Base-by-base conservation (phyloP, 1,140 invertebrate species). In the Lutraria rhynchaena region DNA sequence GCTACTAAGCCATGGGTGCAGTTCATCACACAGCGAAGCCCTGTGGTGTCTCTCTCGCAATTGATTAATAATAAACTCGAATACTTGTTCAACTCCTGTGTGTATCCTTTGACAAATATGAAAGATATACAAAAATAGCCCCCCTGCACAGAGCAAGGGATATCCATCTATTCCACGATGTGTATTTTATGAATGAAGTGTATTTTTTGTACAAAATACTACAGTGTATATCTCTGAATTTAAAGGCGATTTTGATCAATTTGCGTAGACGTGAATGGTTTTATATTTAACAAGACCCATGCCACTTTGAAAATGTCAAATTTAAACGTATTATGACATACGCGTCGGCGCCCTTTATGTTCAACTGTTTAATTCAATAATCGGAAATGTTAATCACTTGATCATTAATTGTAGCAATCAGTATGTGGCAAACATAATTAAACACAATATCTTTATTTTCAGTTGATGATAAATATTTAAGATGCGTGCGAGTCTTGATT, bases 271-370 rank as follows among this genome's bases (percentile, higher is more conserved):
- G 37, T 41, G 37, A 41, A 41, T 41, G 37, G 37, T 5, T 41
- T 41, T 41, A 7, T 7, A 41, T 5, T 41, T 41, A 7, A 41
- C 37, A 41, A 51, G 49, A 19, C 44, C 37, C 35, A 41, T 19
- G 37, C 44, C 49, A 41, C 13, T 31, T 49, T 49, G 41, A 67
- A 67, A 46, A 67, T 67, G 44, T 67, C 63, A 67, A 67, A 67
- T 67, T 46, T 31, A 67, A 15, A 49, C 27, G 33, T 49, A 67
- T 67, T 67, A 46, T 67, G 63, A 49, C 63, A 15, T 46, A 67
- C 49, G 37, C 44, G 17, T 3, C 63, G 44, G 63, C 31, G 11
- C 4, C 24, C 13, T 46, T 46, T 67, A 41, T 67, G 63, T 46
- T 67, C 37, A 7, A 5, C 5, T 41, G 5, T 41, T 41, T 41